phyloP scores from a whole-genome alignment of 1,140 invertebrate genomes.

The Brachystomella parvula region DNA sequence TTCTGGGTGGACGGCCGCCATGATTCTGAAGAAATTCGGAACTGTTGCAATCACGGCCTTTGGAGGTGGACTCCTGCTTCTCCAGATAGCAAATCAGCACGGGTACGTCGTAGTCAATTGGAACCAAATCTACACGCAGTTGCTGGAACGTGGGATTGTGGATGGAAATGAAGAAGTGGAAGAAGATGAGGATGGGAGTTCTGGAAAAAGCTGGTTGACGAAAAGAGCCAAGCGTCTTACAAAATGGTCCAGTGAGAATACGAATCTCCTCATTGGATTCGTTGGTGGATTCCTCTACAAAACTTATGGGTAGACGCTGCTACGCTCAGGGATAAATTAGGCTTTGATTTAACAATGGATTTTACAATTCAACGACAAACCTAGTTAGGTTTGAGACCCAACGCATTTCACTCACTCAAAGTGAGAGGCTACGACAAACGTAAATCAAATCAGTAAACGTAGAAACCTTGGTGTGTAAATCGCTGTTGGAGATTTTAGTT shows the following conservation, averaged over 20 bases:
- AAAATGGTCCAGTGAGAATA: not conserved
- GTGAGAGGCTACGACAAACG: too few relatives aligned
- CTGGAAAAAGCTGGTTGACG: too few relatives aligned
- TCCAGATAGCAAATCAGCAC: constrained; percentile 5
- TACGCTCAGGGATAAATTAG: too few relatives aligned
- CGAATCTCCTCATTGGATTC: not conserved
- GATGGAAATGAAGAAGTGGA: not conserved
- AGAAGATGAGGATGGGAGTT: too few relatives aligned
- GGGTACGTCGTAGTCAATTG: constrained; percentile 21
- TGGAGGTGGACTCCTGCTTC: not conserved
- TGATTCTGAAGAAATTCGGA: constrained; percentile 18
- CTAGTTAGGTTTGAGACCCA: too few relatives aligned
- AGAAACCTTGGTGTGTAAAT: too few relatives aligned
- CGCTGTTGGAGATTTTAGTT: too few relatives aligned
- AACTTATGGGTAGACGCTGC: not conserved
- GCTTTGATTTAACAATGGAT: too few relatives aligned
- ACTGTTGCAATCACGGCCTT: not conserved
- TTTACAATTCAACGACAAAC: too few relatives aligned
- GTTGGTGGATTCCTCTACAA: not conserved
- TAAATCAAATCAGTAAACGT: too few relatives aligned
- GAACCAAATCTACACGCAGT: constrained; percentile 16
- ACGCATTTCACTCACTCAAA: too few relatives aligned
- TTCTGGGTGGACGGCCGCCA: not conserved
- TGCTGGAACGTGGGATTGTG: not conserved
- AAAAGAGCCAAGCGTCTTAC: not conserved